Evolutionary conservation across 2,888 invertebrate genomes (phyloP).

Genomic region (Ramazzottius varieornatus): DNA sequence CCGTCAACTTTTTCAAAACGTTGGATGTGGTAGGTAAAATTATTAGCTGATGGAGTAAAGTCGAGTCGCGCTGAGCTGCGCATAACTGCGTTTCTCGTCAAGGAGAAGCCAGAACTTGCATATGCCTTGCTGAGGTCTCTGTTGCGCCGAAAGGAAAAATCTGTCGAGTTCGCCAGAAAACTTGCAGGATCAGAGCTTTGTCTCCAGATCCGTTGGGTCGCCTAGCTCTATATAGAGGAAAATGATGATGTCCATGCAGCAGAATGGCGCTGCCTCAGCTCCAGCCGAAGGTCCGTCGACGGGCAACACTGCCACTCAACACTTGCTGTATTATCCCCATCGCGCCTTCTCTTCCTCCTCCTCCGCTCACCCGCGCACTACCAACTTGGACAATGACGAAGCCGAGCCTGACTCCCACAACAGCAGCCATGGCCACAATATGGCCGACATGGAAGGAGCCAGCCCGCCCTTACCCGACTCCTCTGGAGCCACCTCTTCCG

Average conservation of each 20-base stretch:
- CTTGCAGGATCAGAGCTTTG: slow-evolving; percentile 1
- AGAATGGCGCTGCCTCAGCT: background rate
- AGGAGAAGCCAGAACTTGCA: no score
- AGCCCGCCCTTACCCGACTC: background rate
- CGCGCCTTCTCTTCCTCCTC: background rate
- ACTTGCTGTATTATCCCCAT: background rate
- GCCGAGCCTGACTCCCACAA: background rate
- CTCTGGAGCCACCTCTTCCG: background rate
- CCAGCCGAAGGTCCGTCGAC: background rate
- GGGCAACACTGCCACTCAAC: background rate
- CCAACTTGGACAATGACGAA: background rate
- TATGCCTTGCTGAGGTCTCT: no score
- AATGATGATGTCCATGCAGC: background rate
- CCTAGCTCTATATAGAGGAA: background rate
- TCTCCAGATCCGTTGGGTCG: background rate
- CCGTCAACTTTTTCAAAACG: no score
- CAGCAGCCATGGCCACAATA: no score
- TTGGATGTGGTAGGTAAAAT: no score
- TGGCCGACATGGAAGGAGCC: no score
- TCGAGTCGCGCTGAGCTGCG: no score
- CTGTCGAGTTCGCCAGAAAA: background rate
- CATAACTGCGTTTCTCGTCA: no score
- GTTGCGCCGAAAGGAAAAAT: background rate
- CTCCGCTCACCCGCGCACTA: background rate
- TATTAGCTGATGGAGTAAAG: no score